Base-by-base conservation (phyloP, 2,113 vertebrate species). In the Hippolais icterina region DNA sequence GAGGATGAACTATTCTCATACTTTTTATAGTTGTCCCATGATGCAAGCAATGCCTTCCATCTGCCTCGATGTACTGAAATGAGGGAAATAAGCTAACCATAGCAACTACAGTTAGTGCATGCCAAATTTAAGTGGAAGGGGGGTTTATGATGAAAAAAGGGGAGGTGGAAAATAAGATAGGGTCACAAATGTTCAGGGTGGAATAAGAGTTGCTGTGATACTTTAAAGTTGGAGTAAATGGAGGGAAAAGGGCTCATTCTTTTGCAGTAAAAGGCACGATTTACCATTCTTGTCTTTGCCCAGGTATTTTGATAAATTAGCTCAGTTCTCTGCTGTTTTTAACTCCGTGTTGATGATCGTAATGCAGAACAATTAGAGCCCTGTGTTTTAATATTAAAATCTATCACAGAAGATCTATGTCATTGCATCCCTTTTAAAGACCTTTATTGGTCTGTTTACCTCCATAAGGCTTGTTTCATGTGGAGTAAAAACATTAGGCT, bases 401-500 rank as follows among this genome's bases (percentile, higher is more conserved):
- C 54, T 66, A 9, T 63, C 65, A 54, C 71, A 81, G 71, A 93
- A 78, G 79, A 77, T 78, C 27, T 80, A 31, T 91, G 76, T 35
- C 56, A 77, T 56, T 72, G 28, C 72, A 50, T 80, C 42, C n/a
- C 59, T 90, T 90, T 83, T 83, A 90, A 74, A 93, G 31, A 63
- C 47, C 42, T 77, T 88, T 90, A 80, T 83, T 74, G 82, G 82
- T 78, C 90, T 95, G 82, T 94, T 93, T 95, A 88, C 87, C 35
- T 94, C 82, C 47, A 59, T 93, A 80, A 95, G 89, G 44, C 63
- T 86, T 88, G 44, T 44, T 94, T 88, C 93, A 29, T 83, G 80
- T 70, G 68, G 76, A 95, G 90, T 90, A 63, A 90, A 93, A 92
- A 39, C 95, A 89, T 97, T 94, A 96, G 92, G 60, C 83, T 90